Evolutionary conservation across 2,888 invertebrate genomes (phyloP).

Genomic region (Antheraea yamamai): DNA sequence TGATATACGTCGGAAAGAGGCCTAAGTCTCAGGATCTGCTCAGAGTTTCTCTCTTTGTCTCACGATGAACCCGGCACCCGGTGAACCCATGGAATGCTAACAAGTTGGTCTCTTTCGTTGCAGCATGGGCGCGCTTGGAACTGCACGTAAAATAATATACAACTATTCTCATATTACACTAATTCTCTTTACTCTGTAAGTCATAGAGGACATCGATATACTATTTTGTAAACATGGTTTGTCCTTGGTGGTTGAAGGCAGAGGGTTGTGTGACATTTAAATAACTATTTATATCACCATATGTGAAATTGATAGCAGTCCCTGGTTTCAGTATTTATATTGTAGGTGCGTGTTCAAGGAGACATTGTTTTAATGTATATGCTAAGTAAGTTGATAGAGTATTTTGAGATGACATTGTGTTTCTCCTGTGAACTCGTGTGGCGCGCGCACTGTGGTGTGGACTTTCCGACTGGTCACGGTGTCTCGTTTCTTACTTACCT

Average conservation of each 20-base stretch:
- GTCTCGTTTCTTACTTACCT: neutral
- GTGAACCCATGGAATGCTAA: too few species aligned
- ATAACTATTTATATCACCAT: slow-evolving; percentile 2
- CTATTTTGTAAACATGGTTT: neutral
- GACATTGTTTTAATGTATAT: neutral
- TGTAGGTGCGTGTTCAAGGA: neutral
- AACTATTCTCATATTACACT: neutral
- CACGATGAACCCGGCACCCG: too few species aligned
- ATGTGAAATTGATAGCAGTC: neutral
- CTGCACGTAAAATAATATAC: neutral
- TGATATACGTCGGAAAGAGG: too few species aligned
- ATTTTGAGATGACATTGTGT: neutral
- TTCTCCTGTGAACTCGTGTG: neutral
- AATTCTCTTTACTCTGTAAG: neutral
- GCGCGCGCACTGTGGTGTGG: neutral
- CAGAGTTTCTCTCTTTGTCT: too few species aligned
- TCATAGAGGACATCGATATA: neutral
- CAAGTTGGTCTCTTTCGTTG: too few species aligned
- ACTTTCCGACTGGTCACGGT: neutral
- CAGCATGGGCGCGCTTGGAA: neutral
- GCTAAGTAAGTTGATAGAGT: neutral
- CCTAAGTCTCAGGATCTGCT: too few species aligned
- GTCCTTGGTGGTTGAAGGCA: neutral
- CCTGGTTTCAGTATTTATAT: neutral
- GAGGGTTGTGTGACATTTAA: neutral